Evolutionary conservation across 1,140 invertebrate genomes (phyloP).

Genomic region (Heterodera schachtii): DNA sequence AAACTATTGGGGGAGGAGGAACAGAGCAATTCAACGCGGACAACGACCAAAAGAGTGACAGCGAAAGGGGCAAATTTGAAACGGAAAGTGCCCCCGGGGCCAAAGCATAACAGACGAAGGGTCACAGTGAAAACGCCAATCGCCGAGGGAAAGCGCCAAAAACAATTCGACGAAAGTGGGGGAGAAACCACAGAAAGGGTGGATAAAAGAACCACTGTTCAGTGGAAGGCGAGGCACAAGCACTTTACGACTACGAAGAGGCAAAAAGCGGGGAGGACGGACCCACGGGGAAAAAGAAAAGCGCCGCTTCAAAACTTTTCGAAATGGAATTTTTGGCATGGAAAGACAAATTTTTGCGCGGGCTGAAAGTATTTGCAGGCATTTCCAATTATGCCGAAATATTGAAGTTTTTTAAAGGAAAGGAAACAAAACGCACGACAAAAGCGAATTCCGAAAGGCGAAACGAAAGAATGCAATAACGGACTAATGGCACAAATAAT

Average conservation of each 20-base stretch:
- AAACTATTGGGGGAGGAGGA: not conserved
- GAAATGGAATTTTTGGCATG: not conserved
- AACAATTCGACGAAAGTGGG: not conserved
- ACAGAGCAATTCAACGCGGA: not conserved
- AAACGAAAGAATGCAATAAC: not conserved
- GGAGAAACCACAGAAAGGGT: too few species aligned
- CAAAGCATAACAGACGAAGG: slow-evolving; percentile 59
- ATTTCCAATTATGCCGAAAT: not conserved
- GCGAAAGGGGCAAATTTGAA: not conserved
- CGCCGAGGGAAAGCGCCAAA: slow-evolving; percentile 70
- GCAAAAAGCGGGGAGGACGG: not conserved
- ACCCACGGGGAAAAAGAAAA: not conserved
- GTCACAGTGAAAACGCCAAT: slow-evolving; percentile 69
- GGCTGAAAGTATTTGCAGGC: not conserved
- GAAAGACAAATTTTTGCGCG: not conserved
- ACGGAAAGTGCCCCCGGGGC: not conserved
- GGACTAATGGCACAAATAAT: slow-evolving; percentile 12
- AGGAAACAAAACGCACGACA: not conserved
- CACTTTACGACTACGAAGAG: not conserved
- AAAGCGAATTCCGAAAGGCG: not conserved
- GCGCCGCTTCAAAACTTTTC: not conserved
- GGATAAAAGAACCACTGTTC: too few species aligned
- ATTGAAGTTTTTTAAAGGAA: not conserved
- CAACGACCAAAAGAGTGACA: not conserved
- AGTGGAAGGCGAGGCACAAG: not conserved